Percentiles rank a stretch among this genome's conserved stretches.
Evolutionary conservation across 2,113 vertebrate genomes (phyloP).

Genomic region (Thamnaconus septentrionalis): DNA sequence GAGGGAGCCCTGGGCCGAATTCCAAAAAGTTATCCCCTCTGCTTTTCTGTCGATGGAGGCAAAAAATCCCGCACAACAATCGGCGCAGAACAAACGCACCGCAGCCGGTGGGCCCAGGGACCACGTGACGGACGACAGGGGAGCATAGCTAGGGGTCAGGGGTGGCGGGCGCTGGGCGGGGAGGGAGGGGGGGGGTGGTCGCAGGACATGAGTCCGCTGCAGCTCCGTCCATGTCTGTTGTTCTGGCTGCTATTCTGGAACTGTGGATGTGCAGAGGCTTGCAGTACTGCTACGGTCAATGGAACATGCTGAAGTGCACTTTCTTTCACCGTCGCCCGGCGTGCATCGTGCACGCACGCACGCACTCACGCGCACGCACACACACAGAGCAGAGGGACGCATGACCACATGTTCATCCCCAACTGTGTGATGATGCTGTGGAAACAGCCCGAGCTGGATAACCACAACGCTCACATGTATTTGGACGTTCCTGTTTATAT

Average conservation of each 20-base stretch:
- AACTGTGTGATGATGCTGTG: conserved; percentile 1
- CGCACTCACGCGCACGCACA: conserved; percentile 37
- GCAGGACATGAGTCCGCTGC: conserved; percentile 29
- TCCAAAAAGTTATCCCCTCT: conserved; percentile 81
- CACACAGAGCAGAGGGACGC: conserved; percentile 34
- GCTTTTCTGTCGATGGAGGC: conserved; percentile 82
- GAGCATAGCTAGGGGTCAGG: conserved; percentile 43
- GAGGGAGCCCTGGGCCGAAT: conserved; percentile 72
- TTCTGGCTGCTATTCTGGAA: conserved; percentile 73
- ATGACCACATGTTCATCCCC: conserved; percentile 25
- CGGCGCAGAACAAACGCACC: conserved; percentile 67
- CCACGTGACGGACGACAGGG: conserved; percentile 60
- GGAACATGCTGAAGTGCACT: conserved; percentile 78
- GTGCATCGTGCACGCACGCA: conserved; percentile 1
- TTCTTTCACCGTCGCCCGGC: conserved; percentile 68
- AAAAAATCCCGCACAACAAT: conserved; percentile 77
- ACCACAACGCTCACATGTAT: no score
- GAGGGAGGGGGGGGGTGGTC: conserved; percentile 20
- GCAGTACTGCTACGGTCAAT: conserved; percentile 75
- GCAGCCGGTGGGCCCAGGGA: conserved; percentile 50
- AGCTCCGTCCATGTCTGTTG: conserved; percentile 64
- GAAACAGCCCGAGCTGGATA: no score
- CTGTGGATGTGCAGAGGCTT: conserved; percentile 77
- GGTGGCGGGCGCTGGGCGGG: conserved; percentile 18
- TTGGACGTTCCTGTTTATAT: no score